Percentiles rank a stretch among this genome's conserved stretches.
These are phyloP conservation scores for Ammodramus savannarum DNA, from an alignment of 2,113 vertebrate species.

Conservation along the genomic window DNA sequence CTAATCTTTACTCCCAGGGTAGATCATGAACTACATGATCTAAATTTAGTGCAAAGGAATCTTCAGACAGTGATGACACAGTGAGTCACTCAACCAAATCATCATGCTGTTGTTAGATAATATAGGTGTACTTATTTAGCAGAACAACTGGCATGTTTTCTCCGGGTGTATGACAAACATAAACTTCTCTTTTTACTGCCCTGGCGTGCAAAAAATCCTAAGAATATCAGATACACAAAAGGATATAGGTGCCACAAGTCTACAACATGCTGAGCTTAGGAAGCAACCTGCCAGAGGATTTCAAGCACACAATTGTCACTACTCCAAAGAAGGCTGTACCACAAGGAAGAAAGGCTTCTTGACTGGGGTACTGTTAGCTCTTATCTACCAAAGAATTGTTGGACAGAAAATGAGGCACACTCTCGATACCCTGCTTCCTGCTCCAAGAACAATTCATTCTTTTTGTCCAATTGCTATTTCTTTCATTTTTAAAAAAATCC, in stretches of 20 bases:
- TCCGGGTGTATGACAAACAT: neutral
- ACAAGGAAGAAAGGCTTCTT: neutral
- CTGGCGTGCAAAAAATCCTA: neutral
- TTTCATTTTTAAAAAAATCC: neutral
- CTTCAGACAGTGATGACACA: neutral
- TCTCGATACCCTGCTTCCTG: neutral
- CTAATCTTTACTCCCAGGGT: conserved; percentile 15
- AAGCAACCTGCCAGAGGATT: neutral
- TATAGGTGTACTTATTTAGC: neutral
- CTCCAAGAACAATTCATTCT: neutral
- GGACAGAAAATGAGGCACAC: neutral
- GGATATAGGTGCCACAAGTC: neutral
- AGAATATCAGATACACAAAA: neutral
- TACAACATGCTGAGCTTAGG: neutral
- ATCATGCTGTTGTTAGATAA: neutral
- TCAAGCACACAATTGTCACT: neutral
- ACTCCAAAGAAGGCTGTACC: neutral
- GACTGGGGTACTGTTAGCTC: neutral
- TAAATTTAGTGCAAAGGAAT: conserved; percentile 46
- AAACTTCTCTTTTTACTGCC: neutral
- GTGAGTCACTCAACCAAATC: conserved; percentile 18
- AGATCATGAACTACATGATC: neutral
- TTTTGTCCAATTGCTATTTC: neutral
- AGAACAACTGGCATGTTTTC: neutral
- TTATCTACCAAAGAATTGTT: neutral